Percentiles rank a stretch among this genome's conserved stretches.
These are phyloP conservation scores for Macropus fuliginosus DNA, from an alignment of 2,797 vertebrate species.

Conservation along the genomic window DNA sequence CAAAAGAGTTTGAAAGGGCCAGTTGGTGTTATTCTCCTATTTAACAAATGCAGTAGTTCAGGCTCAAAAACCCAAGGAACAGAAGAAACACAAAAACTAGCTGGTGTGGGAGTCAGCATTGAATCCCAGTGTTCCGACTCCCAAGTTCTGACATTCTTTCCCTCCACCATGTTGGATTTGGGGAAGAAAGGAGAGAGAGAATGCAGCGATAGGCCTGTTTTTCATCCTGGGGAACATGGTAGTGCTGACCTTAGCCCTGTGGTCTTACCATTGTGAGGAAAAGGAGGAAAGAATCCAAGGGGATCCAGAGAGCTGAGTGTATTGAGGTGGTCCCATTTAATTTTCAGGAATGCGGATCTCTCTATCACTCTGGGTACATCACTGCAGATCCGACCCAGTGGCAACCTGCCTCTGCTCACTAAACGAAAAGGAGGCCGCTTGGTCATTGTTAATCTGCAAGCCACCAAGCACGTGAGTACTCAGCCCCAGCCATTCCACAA, in stretches of 20 bases:
- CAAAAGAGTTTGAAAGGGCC: not conserved
- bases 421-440: slow-evolving; percentile 95
- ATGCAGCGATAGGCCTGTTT: not conserved
- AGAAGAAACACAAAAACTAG: not conserved
- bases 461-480: slow-evolving; percentile 94
- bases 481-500: not conserved
- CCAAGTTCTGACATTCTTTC: not conserved
- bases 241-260: not conserved
- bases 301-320: not conserved
- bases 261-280: not conserved
- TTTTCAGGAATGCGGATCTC: slow-evolving; percentile 92
- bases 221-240: not conserved
- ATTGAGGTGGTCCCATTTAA: not conserved
- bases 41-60: not conserved
- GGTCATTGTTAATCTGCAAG: slow-evolving; percentile 95
- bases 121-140: not conserved
- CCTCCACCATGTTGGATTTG: not conserved
- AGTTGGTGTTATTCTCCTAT: no score
- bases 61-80: not conserved
- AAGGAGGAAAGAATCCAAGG: not conserved
- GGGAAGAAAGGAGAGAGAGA: not conserved
- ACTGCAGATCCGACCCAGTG: slow-evolving; percentile 97
- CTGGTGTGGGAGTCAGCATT: no score
- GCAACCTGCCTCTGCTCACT: slow-evolving; percentile 95
- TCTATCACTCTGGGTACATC: slow-evolving; percentile 96